phyloP scores from a whole-genome alignment of 2,113 vertebrate species.

The Taxidea taxus region DNA sequence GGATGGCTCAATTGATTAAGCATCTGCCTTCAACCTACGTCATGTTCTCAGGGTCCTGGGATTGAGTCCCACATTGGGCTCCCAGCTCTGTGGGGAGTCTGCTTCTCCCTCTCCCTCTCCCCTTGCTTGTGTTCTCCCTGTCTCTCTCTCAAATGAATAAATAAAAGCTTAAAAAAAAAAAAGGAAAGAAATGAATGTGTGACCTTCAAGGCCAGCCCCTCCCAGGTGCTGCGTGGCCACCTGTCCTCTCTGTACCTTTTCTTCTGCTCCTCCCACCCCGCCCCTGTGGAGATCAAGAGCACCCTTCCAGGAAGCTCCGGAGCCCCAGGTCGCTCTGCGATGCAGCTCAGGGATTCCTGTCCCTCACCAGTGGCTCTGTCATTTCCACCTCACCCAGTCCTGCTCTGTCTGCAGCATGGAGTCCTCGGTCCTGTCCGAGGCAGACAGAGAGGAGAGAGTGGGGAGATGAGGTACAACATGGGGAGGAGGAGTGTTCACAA shows the following conservation, averaged over 20 bases:
- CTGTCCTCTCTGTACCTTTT: neutral
- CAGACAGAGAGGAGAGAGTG: neutral
- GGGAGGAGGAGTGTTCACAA: rapidly evolving
- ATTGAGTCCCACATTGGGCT: neutral
- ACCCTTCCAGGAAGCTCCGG: neutral
- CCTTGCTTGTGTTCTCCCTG: neutral
- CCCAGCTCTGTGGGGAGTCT: neutral
- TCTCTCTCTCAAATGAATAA: neutral
- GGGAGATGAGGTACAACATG: neutral
- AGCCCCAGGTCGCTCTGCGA: neutral
- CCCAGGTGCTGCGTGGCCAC: rapidly evolving
- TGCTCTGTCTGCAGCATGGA: neutral
- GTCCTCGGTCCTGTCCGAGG: neutral
- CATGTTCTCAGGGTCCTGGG: neutral
- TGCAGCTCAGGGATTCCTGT: neutral
- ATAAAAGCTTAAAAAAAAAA: neutral
- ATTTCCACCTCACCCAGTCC: neutral
- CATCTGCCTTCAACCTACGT: neutral
- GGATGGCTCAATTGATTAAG: neutral
- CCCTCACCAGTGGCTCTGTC: rapidly evolving
- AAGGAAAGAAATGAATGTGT: neutral
- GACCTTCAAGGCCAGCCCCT: neutral
- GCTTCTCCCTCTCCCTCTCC: neutral
- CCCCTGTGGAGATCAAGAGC: neutral
- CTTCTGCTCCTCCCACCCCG: neutral